These are phyloP conservation scores for Bradysia coprophila DNA, from an alignment of 1,140 invertebrate genomes.

Conservation along the genomic window DNA sequence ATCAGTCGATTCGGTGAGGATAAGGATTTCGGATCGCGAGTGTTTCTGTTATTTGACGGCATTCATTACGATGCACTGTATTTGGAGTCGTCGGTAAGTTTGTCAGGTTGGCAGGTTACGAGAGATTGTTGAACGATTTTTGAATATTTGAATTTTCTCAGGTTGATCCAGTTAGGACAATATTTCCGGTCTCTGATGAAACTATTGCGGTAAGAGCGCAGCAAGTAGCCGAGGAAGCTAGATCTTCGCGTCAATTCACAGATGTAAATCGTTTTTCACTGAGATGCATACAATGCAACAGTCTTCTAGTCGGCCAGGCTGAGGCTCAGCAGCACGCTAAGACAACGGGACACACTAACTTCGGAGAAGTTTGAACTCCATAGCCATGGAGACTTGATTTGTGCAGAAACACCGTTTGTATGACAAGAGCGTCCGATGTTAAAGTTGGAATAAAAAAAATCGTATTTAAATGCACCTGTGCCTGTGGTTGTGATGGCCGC, in stretches of 20 bases:
- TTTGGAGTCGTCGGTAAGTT: conserved; percentile 48
- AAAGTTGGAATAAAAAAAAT: too few relatives aligned
- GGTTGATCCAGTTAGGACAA: conserved; percentile 50
- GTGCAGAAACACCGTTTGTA: too few relatives aligned
- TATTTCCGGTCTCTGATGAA: conserved; percentile 60
- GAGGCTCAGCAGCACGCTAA: conserved; percentile 73
- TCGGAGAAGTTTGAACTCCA: conserved; percentile 66
- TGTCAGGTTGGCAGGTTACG: too few relatives aligned
- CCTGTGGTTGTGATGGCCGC: too few relatives aligned
- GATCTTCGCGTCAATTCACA: conserved; percentile 67
- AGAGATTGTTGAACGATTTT: background rate
- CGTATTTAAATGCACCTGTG: too few relatives aligned
- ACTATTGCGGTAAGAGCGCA: conserved; percentile 56
- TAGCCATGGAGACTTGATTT: too few relatives aligned
- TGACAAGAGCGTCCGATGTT: too few relatives aligned
- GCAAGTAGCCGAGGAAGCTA: conserved; percentile 70
- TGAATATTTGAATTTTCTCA: conserved; percentile 19
- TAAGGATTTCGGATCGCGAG: conserved; percentile 61
- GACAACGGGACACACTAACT: conserved; percentile 65
- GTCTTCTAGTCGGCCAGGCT: conserved; percentile 49
- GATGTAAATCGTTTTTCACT: conserved; percentile 75
- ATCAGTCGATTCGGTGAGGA: conserved; percentile 92
- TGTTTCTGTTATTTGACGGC: conserved; percentile 87
- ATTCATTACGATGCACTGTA: conserved; percentile 92
- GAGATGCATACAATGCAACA: conserved; percentile 61